Conservation (phyloP, 2,888 invertebrate genomes). For the Coleophora flavipennella region DNA sequence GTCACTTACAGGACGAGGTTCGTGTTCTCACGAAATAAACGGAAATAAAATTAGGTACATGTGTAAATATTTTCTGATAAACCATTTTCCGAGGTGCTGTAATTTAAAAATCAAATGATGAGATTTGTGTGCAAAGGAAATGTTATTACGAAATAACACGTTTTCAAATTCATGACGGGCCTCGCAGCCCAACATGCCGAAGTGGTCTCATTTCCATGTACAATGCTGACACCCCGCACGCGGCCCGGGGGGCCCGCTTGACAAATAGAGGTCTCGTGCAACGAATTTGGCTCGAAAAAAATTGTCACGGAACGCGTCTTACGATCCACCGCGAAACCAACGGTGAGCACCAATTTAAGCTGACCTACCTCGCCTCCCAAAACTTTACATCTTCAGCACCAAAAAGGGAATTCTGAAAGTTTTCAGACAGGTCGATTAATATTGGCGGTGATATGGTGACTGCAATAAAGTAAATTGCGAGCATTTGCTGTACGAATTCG, state of each 20-base stretch:
- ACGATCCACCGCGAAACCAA: conserved; percentile 40
- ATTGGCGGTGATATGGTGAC: conserved; percentile 41
- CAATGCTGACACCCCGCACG: conserved; percentile 28
- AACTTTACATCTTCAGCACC: conserved; percentile 8
- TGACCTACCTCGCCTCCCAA: conserved; percentile 24
- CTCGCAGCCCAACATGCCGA: conserved; percentile 15
- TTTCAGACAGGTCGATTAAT: conserved; percentile 27
- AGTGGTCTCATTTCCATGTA: conserved; percentile 28
- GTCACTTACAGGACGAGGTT: too few species aligned
- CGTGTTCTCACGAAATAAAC: too few species aligned
- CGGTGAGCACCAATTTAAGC: conserved; percentile 25
- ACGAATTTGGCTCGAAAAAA: conserved; percentile 56
- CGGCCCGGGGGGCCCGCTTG: conserved; percentile 43
- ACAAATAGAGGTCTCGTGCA: conserved; percentile 62
- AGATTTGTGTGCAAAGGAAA: not conserved
- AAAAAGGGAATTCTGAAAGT: conserved; percentile 13
- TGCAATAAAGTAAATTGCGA: conserved; percentile 69
- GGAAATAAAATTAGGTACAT: too few species aligned
- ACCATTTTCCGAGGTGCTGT: too few species aligned
- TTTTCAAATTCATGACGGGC: conserved; percentile 27
- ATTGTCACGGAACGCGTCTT: conserved; percentile 46
- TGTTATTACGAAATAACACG: conserved; percentile 18
- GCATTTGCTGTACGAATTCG: conserved; percentile 65
- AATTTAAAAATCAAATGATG: too few species aligned
- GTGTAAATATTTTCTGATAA: too few species aligned